Evolutionary conservation across 1,140 invertebrate species (phyloP).

Genomic region (Drosophila athabasca): DNA sequence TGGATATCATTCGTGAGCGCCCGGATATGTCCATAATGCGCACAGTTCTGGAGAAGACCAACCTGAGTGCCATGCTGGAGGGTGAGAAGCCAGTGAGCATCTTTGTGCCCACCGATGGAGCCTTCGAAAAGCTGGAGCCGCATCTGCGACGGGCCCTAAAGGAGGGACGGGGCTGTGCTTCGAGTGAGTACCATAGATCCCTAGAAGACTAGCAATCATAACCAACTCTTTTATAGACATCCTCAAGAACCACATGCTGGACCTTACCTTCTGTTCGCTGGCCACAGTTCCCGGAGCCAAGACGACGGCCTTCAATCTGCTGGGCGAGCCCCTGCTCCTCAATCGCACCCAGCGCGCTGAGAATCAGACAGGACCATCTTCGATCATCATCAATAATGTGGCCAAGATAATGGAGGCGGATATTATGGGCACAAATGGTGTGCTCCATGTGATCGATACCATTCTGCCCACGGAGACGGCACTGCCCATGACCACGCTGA

Average conservation of each 20-base stretch:
- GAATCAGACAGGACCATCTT: slow-evolving; percentile 43
- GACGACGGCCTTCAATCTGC: slow-evolving; percentile 85
- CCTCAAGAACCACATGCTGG: slow-evolving; percentile 87
- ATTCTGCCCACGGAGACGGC: slow-evolving; percentile 86
- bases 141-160: slow-evolving; percentile 82
- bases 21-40: slow-evolving; percentile 80
- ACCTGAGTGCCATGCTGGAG: slow-evolving; percentile 80
- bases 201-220: neutral
- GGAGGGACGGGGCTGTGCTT: slow-evolving; percentile 84
- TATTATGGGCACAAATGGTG: slow-evolving; percentile 88
- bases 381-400: slow-evolving; percentile 84
- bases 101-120: slow-evolving; percentile 87
- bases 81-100: slow-evolving; percentile 86
- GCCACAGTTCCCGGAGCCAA: slow-evolving; percentile 85
- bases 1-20: slow-evolving; percentile 84
- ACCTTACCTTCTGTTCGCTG: slow-evolving; percentile 87
- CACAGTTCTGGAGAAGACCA: slow-evolving; percentile 80
- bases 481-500: slow-evolving; percentile 83
- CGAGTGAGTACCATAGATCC: slow-evolving; percentile 77
- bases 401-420: slow-evolving; percentile 84
- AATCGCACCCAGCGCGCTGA: slow-evolving; percentile 81
- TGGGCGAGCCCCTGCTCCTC: slow-evolving; percentile 85
- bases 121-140: slow-evolving; percentile 85
- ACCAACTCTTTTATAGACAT: slow-evolving; percentile 84
- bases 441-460: slow-evolving; percentile 88